Base-by-base conservation (phyloP, 2,797 vertebrate genomes). In the Nasua narica region DNA sequence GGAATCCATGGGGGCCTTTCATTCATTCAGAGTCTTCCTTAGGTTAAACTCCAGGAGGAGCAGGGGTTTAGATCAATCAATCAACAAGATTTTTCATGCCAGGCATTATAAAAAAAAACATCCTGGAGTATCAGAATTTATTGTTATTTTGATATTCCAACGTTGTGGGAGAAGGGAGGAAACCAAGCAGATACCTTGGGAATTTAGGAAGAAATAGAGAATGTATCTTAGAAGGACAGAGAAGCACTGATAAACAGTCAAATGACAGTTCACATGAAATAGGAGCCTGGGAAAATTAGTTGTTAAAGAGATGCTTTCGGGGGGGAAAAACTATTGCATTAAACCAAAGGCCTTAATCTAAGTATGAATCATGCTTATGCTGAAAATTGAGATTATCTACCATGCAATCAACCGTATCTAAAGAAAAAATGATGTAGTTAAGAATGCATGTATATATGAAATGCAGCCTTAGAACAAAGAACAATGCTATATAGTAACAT, bases 311-410 rank as follows among this genome's bases (percentile, higher is more conserved):
- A 2, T 40, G 11, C 72, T 91, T 67, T 25, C 19, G 25, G 15
- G 29, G 29, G 32, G 2, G 1, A 1, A 2, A 18, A 16, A 89
- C 13, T 29, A 81, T 2, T 65, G 58, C 81, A 91, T 78, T 85
- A 92, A 93, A 81, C 58, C 43, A 35, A 77, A 25, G 46, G 16
- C 56, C 14, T 94, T 87, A 74, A 56, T 83, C 25, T 92, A 74
- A 94, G 40, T 86, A 76, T 83, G 77, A 97, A 50, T 96, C 60
- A 76, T 69, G 35, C 48, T 83, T 74, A 91, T n/a, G 48, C 35
- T 92, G 52, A 86, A 90, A 56, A 84, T 52, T 94, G 58, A 95
- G 67, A 94, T 94, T 69, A 95, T 83, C 54, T 25, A 56, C 52
- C 29, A 85, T 7, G 74, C 15, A 84, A 87, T 60, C 85, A 90